These are phyloP conservation scores for Cryptosula pallasiana DNA, from an alignment of 2,888 invertebrate genomes.

Conservation along the genomic window DNA sequence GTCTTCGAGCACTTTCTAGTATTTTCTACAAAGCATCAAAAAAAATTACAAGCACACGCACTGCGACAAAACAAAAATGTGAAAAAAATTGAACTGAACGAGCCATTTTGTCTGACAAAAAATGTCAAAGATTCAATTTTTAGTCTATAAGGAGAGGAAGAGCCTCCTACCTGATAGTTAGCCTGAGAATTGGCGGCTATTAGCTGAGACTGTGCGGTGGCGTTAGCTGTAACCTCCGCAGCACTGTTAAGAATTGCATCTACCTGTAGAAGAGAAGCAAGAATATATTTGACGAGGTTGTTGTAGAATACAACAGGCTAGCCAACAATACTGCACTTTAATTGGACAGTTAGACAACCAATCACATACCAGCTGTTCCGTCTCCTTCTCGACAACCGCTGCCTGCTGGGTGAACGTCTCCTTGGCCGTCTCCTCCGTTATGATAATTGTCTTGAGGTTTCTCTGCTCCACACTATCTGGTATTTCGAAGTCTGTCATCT, in stretches of 20 bases:
- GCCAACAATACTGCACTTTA: too few species aligned
- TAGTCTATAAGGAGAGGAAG: too few species aligned
- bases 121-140: too few species aligned
- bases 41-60: too few species aligned
- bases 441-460: conserved; percentile 8
- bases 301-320: too few species aligned
- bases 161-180: neutral
- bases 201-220: neutral
- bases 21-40: neutral
- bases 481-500: neutral
- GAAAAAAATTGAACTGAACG: too few species aligned
- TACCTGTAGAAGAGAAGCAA: neutral
- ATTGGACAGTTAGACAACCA: too few species aligned
- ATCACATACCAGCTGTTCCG: conserved; percentile 5
- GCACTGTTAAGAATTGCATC: neutral
- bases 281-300: too few species aligned
- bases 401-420: conserved; percentile 15
- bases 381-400: conserved; percentile 14
- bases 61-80: too few species aligned
- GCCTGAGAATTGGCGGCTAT: conserved; percentile 17
- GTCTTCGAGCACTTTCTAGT: neutral
- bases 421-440: conserved; percentile 15
- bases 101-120: too few species aligned
- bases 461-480: neutral
- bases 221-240: conserved; percentile 1